A percentile compares a stretch with the other conserved stretches of the same genome.
These are phyloP conservation scores for Kryphioiulus occultus DNA, from an alignment of 2,888 invertebrate genomes.

Conservation along the genomic window DNA sequence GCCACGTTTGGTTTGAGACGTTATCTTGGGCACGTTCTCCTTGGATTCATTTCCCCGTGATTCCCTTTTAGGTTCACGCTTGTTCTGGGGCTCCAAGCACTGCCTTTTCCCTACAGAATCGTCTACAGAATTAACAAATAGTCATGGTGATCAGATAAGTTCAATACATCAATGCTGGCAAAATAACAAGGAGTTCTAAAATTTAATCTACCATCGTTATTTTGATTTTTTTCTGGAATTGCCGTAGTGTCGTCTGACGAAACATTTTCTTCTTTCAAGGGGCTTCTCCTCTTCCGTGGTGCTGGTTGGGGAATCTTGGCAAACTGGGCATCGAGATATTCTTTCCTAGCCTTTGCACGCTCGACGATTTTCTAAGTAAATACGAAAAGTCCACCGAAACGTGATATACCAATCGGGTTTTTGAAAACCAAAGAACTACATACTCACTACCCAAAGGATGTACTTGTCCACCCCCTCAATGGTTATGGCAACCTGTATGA, in stretches of 20 bases:
- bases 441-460: background rate
- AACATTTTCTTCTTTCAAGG: slow-evolving; percentile 50
- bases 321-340: slow-evolving; percentile 56
- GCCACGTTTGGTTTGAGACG: background rate
- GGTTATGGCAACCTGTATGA: too few relatives aligned
- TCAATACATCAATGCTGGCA: too few relatives aligned
- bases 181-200: too few relatives aligned
- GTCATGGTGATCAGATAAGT: background rate
- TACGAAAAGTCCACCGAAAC: too few relatives aligned
- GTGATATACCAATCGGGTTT: too few relatives aligned
- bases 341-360: slow-evolving; percentile 56
- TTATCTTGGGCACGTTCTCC: background rate
- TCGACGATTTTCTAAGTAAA: slow-evolving; percentile 56
- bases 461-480: background rate
- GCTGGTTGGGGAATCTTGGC: slow-evolving; percentile 41
- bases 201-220: background rate
- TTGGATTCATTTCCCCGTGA: background rate
- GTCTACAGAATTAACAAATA: background rate
- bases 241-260: background rate
- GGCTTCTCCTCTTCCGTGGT: slow-evolving; percentile 53
- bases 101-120: slow-evolving; percentile 18
- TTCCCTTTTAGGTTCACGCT: background rate
- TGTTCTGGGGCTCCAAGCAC: background rate
- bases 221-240: background rate
- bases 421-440: too few relatives aligned